A percentile compares a stretch with the other conserved stretches of the same genome.
These are phyloP conservation scores for Pontoporia blainvillei DNA, from an alignment of 2,113 vertebrate genomes.

Conservation along the genomic window DNA sequence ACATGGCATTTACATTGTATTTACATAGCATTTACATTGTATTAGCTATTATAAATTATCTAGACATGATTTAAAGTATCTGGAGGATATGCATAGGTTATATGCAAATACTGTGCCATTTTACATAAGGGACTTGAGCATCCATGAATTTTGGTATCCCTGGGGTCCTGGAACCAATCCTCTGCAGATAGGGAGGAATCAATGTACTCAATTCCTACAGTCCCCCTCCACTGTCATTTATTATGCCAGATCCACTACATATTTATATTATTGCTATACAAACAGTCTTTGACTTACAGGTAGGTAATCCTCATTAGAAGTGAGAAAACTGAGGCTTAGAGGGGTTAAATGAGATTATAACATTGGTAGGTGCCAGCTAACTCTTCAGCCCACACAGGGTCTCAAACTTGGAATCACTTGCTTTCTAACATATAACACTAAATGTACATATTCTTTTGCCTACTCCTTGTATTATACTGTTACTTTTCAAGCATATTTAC, in stretches of 20 bases:
- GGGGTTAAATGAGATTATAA: background rate
- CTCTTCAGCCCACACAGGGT: fast-evolving
- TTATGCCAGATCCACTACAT: background rate
- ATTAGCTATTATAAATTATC: background rate
- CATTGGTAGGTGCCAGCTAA: background rate
- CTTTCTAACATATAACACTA: background rate
- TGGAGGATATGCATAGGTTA: background rate
- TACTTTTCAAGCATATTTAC: background rate
- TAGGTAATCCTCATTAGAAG: background rate
- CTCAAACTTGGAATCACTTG: background rate
- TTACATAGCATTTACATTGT: background rate
- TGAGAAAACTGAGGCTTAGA: background rate
- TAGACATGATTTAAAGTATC: background rate
- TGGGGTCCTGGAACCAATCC: background rate
- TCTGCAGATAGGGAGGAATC: background rate
- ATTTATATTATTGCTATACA: background rate
- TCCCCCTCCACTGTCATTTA: background rate
- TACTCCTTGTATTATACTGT: background rate
- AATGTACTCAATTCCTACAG: background rate
- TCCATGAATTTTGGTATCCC: background rate
- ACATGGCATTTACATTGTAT: too few species aligned
- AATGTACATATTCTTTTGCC: background rate
- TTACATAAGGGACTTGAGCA: background rate
- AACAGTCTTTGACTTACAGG: background rate
- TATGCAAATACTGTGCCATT: background rate